These are phyloP conservation scores for Dasypolia templi DNA, from an alignment of 2,888 invertebrate species.

Conservation along the genomic window DNA sequence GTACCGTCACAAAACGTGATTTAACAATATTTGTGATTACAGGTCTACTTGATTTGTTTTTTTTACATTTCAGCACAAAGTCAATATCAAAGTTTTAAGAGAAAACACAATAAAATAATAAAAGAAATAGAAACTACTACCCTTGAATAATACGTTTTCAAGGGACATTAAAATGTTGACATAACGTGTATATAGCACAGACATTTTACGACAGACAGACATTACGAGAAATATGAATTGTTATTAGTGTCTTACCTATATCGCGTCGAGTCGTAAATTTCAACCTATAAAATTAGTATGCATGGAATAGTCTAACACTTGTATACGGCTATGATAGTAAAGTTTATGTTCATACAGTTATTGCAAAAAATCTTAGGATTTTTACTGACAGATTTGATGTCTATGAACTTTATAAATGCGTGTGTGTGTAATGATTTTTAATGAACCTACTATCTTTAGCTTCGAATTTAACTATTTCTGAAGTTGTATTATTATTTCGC, in stretches of 20 bases:
- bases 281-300: constrained; percentile 67
- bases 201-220: constrained; percentile 63
- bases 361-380: constrained; percentile 45
- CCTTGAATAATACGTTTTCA: constrained; percentile 57
- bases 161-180: constrained; percentile 59
- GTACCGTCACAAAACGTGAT: neutral
- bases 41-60: neutral
- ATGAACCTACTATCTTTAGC: neutral
- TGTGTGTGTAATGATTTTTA: neutral
- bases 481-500: neutral
- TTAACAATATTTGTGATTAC: neutral
- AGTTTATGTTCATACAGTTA: constrained; percentile 38
- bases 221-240: constrained; percentile 64
- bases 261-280: constrained; percentile 64
- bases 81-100: neutral
- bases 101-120: neutral
- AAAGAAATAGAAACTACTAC: constrained; percentile 4
- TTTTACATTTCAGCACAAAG: neutral
- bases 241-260: constrained; percentile 67
- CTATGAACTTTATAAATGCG: constrained; percentile 3
- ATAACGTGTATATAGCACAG: constrained; percentile 44
- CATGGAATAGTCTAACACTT: constrained; percentile 53
- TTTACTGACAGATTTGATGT: constrained; percentile 14
- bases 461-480: neutral
- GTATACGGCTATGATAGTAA: constrained; percentile 31